These are phyloP conservation scores for Ectobius pallidus DNA, from an alignment of 2,888 invertebrate genomes.

Conservation along the genomic window DNA sequence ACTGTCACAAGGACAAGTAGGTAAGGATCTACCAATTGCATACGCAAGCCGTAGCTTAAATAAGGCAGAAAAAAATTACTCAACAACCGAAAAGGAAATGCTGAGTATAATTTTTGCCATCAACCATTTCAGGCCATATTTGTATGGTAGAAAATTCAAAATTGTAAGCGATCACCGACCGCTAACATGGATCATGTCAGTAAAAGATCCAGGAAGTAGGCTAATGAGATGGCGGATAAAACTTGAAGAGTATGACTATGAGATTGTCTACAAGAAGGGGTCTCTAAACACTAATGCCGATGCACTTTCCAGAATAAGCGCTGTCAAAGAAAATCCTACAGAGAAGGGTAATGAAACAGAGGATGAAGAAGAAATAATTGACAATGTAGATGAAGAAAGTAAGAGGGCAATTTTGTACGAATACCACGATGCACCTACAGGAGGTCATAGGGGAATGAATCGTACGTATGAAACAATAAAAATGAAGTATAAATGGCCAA, in stretches of 20 bases:
- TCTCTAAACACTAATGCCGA: background rate
- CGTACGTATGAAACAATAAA: too few relatives aligned
- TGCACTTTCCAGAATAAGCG: background rate
- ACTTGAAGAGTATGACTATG: too few relatives aligned
- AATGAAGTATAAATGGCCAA: background rate
- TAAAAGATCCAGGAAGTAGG: too few relatives aligned
- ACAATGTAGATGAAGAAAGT: too few relatives aligned
- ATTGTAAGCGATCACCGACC: conserved; percentile 50
- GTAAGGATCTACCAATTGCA: conserved; percentile 38
- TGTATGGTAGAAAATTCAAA: conserved; percentile 47
- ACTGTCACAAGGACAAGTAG: background rate
- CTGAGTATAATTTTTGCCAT: conserved; percentile 47
- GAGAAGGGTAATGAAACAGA: background rate
- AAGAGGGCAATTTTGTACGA: too few relatives aligned
- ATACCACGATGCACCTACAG: too few relatives aligned
- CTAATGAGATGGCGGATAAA: too few relatives aligned
- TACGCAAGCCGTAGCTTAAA: conserved; percentile 48
- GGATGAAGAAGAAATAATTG: too few relatives aligned
- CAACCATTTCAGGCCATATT: conserved; percentile 48
- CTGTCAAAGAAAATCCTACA: too few relatives aligned
- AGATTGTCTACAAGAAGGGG: too few relatives aligned
- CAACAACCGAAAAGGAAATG: conserved; percentile 47
- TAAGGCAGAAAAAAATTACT: conserved; percentile 46
- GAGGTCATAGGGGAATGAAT: too few relatives aligned
- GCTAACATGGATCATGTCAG: background rate